Base-by-base conservation (phyloP, 1,140 invertebrate genomes). In the Cotesia chilonis region DNA sequence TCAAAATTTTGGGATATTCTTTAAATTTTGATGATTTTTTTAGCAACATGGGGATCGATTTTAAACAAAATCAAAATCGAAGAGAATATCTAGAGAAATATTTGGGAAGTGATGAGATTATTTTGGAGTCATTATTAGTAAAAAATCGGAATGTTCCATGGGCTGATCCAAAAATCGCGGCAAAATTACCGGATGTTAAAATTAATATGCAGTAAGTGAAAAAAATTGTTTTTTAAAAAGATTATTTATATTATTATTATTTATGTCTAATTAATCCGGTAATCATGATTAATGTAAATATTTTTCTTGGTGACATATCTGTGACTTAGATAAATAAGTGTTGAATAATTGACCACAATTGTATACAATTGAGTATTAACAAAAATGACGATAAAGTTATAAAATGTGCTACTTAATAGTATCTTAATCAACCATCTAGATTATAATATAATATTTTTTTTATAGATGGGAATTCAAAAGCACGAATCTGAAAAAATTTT, bases 11-110 rank as follows among this genome's bases (percentile, higher is more conserved):
- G 17, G 1, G 5, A 55, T 55, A 17, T n/a, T 55, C 3, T n/a
- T 55, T n/a, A 55, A 55, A 10, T 55, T 28, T 61, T 61, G 1
- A 28, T 61, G 6, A 20, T 35, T 61, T 67, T 78, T 78, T 55
- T 41, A 84, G 83, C 36, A 37, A 74, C 5, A 72, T 70, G 9
- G 84, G 84, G 14, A 75, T 81, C 54, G 77, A 85, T 71, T 85
- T 81, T 68, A 81, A 79, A 28, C 80, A 85, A 68, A 63, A 75
- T 4, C 75, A 75, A 12, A 76, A 84, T 52, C 76, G 84, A 17
- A 74, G 66, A 72, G 72, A 81, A 51, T 81, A 80, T 70, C 60
- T 73, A 5, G 60, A 82, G 52, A 67, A 72, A 55, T 76, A 73
- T 73, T 83, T 83, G 66, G 78, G 80, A 7, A 14, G 74, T 52